Evolutionary conservation across 2,888 invertebrate genomes (phyloP), one percentile per base, ranked within the genome.

Genomic region (Zhengitettix transpicula): DNA sequence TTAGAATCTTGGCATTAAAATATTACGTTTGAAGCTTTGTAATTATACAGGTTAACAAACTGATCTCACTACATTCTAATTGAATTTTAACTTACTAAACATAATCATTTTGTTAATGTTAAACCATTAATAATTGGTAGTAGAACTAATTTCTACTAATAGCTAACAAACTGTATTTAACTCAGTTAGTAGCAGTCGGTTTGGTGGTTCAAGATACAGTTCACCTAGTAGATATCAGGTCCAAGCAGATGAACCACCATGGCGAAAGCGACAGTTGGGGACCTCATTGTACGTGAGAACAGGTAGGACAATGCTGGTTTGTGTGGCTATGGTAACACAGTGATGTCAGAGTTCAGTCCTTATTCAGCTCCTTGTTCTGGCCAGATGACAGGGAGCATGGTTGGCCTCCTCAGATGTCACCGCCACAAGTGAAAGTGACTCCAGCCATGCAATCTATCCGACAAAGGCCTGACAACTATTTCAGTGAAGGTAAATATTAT

Each of bases 341-440:
- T 28, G 28, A 28, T 28, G 28, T 28, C 28, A 28, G 7, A 28
- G 28, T 28, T 2, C 28, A 28, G 28, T 7, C 28, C 28, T 28
- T 28, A 28, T 28, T 28, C 28, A 28, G 28, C 28, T 28, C 28
- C 28, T 28, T 28, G 28, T 47, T 47, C n/a, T 15, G 52, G 52
- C 8, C 42, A 58, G 58, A 58, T 52, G 54, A 28, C 42, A 54
- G 58, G 15, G 58, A 58, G 16, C 41, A 42, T 40, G 54, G 54
- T 12, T 54, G 42, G 11, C 53, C 58, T 11, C 58, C 58, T n/a
- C 58, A 54, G 40, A 54, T 58, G 1, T 42, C 59, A 42, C 42
- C 56, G 12, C 59, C 62, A 51, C 55, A 47, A 40, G 55, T 63
- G 40, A 63, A 63, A 47, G 58, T 61, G 11, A 63, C 57, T 14